Conservation (phyloP, 92 coral and sea anemone genomes). For the Parazoanthus darwini region DNA sequence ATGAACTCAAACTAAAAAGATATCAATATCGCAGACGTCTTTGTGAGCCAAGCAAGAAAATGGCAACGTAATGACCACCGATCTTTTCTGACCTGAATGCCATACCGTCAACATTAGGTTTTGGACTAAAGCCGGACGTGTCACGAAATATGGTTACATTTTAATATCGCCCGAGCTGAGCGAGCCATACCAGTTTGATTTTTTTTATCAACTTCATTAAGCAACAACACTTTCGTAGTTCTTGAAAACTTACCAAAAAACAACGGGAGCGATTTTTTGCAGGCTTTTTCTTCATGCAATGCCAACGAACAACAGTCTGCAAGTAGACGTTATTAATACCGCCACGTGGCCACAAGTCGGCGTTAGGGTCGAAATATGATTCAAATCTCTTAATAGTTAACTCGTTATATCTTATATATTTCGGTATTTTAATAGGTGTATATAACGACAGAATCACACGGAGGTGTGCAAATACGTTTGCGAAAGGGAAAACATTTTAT, state of each 20-base stretch:
- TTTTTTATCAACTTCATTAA: neutral
- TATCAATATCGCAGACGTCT: too few species aligned
- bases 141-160: too few species aligned
- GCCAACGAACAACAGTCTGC: neutral
- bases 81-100: too few species aligned
- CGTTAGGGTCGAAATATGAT: neutral
- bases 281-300: neutral
- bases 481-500: neutral
- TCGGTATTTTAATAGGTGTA: neutral
- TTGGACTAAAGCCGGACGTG: too few species aligned
- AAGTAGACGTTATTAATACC: neutral
- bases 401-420: too few species aligned
- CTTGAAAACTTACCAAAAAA: neutral
- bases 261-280: neutral
- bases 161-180: too few species aligned
- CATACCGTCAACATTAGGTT: too few species aligned
- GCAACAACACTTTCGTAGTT: neutral
- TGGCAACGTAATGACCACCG: neutral
- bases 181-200: too few species aligned
- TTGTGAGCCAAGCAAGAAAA: neutral
- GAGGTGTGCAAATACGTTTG: neutral
- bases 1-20: neutral
- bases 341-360: slow-evolving; percentile 10
- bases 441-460: neutral
- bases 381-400: neutral